Evolutionary conservation across 1,140 invertebrate genomes (phyloP), one percentile per base, ranked within the genome.

Genomic region (Chymomyza costata): DNA sequence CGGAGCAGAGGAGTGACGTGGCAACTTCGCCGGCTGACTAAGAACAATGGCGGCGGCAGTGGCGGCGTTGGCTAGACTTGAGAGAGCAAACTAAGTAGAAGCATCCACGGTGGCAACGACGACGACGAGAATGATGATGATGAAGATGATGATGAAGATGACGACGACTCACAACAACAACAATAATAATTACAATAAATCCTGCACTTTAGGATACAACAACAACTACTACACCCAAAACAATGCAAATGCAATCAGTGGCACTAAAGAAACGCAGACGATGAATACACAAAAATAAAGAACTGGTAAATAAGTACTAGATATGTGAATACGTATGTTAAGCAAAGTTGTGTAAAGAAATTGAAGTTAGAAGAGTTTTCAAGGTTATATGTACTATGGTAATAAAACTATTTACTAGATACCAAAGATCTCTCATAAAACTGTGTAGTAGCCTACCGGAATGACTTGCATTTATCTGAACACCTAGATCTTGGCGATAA

Each of bases 1-100:
- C n/a, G n/a, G 34, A 38, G 52, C 51, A 35, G 49, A 44, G 31
- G 50, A n/a, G 37, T 38, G 54, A 55, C 50, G 47, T 38, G 54
- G 8, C 37, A 41, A 47, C 39, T 14, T 30, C 35, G n/a, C n/a
- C 46, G 69, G 48, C 50, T 65, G 65, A 19, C 71, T 55, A 78
- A 78, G 66, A 78, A 76, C 70, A 76, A 76, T 78, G 70, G 48
- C 28, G 30, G 43, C 13, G 21, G 78, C 70, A 76, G 78, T 78
- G 70, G 48, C 28, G 30, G 43, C 13, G 21, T 49, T 16, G 11
- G 30, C 8, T 18, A 15, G 21, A 25, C 21, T 35, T 13, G 7
- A 35, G 17, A 19, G 30, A 45, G 50, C 54, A 66, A 71, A 55
- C 55, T 56, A 56, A 43, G 46, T 43, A 65, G 31, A 55, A 48